A percentile compares a stretch with the other conserved stretches of the same genome.
Conservation (phyloP, 2,113 vertebrate genomes). For the Chloropsis hardwickii region DNA sequence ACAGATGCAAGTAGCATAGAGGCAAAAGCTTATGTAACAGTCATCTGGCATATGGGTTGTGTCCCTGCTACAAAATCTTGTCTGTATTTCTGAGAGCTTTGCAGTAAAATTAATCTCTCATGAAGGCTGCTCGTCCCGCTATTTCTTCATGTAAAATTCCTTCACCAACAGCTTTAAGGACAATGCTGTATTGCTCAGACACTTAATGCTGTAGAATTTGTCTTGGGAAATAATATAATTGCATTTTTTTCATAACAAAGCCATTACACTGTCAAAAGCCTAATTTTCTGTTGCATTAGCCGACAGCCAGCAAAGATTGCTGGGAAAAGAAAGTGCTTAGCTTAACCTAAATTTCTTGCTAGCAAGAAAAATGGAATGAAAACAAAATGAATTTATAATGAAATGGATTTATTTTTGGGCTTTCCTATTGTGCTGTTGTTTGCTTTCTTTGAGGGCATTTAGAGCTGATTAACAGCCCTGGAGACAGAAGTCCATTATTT, state of each 20-base stretch:
- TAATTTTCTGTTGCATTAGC: slow-evolving; percentile 37
- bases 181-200: neutral
- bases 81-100: neutral
- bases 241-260: slow-evolving; percentile 41
- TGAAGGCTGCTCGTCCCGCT: neutral
- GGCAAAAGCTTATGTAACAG: neutral
- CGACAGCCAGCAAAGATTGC: neutral
- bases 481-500: slow-evolving; percentile 53
- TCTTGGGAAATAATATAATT: slow-evolving; percentile 41
- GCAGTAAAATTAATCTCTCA: neutral
- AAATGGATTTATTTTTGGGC: slow-evolving; percentile 51
- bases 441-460: slow-evolving; percentile 39
- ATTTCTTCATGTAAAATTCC: neutral
- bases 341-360: slow-evolving; percentile 47
- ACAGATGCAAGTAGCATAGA: neutral
- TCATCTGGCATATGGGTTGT: fast-evolving
- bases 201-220: neutral
- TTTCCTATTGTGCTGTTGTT: slow-evolving; percentile 46
- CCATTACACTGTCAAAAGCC: slow-evolving; percentile 41
- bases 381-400: slow-evolving; percentile 65
- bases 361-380: slow-evolving; percentile 41
- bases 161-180: slow-evolving; percentile 1
- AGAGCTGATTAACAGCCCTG: slow-evolving; percentile 15
- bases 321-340: slow-evolving; percentile 38
- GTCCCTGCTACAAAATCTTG: neutral